Percentiles rank a stretch among this genome's conserved stretches.
Conservation (phyloP, 1,140 invertebrate genomes). For the Heliconius melpomene region DNA sequence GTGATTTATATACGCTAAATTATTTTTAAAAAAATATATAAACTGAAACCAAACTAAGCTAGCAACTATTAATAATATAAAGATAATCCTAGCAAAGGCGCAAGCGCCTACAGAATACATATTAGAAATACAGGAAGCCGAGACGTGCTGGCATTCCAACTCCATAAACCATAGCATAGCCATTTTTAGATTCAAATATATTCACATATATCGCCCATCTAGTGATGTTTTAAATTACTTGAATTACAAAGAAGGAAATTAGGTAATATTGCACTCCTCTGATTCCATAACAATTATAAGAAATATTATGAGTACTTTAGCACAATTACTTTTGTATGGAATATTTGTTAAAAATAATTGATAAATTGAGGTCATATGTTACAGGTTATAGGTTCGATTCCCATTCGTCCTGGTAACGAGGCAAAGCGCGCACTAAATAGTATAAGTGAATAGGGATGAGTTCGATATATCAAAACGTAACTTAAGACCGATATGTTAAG, state of each 20-base stretch:
- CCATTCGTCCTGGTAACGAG: no score
- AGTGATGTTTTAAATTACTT: neutral
- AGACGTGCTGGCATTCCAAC: constrained; percentile 51
- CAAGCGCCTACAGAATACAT: constrained; percentile 47
- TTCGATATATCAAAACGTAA: no score
- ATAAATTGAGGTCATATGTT: no score
- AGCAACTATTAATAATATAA: constrained; percentile 36
- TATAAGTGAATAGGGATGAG: no score
- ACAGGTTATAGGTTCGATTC: no score
- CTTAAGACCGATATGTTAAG: no score
- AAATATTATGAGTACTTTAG: no score
- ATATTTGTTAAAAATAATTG: no score
- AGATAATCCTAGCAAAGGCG: constrained; percentile 43
- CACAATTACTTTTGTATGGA: no score
- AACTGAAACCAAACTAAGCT: neutral
- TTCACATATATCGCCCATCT: constrained; percentile 27
- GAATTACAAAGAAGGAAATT: neutral
- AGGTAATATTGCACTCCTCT: neutral
- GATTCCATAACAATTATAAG: no score
- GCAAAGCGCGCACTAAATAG: no score
- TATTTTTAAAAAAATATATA: neutral
- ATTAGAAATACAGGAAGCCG: constrained; percentile 52
- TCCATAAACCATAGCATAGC: constrained; percentile 42
- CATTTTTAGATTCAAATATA: constrained; percentile 50
- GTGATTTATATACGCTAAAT: no score